Base-by-base conservation (phyloP, 2,797 vertebrate genomes). In the Crenichthys baileyi region DNA sequence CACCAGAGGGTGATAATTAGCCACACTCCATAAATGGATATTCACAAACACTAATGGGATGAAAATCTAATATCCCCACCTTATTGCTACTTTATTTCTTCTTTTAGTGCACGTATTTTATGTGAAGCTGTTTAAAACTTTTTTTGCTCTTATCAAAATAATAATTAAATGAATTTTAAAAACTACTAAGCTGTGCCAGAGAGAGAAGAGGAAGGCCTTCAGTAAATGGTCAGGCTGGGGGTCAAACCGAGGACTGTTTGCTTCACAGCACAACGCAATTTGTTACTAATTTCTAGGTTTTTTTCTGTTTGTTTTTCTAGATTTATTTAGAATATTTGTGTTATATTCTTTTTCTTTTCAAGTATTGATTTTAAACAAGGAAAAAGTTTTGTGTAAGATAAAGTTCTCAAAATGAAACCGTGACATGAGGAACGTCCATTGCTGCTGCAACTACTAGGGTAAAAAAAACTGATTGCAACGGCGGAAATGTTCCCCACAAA, bases 1-100 rank as follows among this genome's bases (percentile, higher is more conserved):
- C 94, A 94, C 87, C 78, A 93, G 95, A 89, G 91, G 91, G 90
- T 39, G 80, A 72, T 73, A 67, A 88, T 22, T 77, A 76, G 79
- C 73, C 72, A 70, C 73, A 73, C 12, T 63, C 58, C 20, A 9
- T 7, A 58, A n/a, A 36, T 65, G 31, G 7, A 36, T 36, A 20
- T 3, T 65, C 12, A 41, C 31, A 22, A 58, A 58, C 31, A 31
- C 31, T 31, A 31, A 11, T 26, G 55, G 3, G n/a, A 31, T 31
- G 31, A 24, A 58, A 53, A 53, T 22, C 20, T 20, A 7, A 22
- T 53, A 1, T 13, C 5, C 51, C 20, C 4, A n/a, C 8, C 22
- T 58, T 58, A 58, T 58, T 2, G 24, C 18, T 22, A 11, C 4
- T 22, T 20, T 65, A 36, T 63, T 31, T 63, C 5, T 63, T 36